These are phyloP conservation scores for Scaptomyza cyrtandrae DNA, from an alignment of 2,888 invertebrate species.

Conservation along the genomic window DNA sequence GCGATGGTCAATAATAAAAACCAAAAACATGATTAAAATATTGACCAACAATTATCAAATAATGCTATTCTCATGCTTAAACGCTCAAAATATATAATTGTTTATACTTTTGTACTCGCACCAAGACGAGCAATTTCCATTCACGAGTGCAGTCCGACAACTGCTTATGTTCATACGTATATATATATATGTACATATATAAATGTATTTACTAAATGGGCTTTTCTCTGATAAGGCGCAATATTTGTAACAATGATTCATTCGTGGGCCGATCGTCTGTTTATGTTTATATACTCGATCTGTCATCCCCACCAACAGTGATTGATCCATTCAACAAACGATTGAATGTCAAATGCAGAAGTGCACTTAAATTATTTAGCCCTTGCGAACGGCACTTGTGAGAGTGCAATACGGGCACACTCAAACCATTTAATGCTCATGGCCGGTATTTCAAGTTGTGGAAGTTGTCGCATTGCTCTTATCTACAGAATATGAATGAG, in stretches of 20 bases:
- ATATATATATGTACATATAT: too few species aligned
- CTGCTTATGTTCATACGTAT: not conserved
- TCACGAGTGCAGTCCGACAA: conserved; percentile 6
- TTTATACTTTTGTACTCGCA: not conserved
- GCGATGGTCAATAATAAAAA: conserved; percentile 43
- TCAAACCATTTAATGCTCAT: conserved; percentile 4
- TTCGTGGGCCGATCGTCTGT: conserved; percentile 22
- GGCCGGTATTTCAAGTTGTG: conserved; percentile 8
- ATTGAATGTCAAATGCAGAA: not conserved
- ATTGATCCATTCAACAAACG: conserved; percentile 13
- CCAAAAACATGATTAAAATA: conserved; percentile 33
- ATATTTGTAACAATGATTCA: conserved; percentile 34
- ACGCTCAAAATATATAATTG: conserved; percentile 6
- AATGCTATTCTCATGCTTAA: conserved; percentile 2
- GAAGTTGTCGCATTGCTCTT: conserved; percentile 21
- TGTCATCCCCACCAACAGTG: not conserved
- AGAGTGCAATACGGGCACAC: not conserved
- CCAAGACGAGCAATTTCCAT: conserved; percentile 16
- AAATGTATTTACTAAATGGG: conserved; percentile 14
- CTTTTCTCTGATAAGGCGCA: conserved; percentile 38
- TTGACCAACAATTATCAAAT: conserved; percentile 42
- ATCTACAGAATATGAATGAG: conserved; percentile 16
- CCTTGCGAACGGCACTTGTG: not conserved
- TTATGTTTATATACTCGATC: conserved; percentile 1
- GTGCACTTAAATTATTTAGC: conserved; percentile 2